Conservation (phyloP, 2,113 vertebrate species). For the Mustela nigripes region DNA sequence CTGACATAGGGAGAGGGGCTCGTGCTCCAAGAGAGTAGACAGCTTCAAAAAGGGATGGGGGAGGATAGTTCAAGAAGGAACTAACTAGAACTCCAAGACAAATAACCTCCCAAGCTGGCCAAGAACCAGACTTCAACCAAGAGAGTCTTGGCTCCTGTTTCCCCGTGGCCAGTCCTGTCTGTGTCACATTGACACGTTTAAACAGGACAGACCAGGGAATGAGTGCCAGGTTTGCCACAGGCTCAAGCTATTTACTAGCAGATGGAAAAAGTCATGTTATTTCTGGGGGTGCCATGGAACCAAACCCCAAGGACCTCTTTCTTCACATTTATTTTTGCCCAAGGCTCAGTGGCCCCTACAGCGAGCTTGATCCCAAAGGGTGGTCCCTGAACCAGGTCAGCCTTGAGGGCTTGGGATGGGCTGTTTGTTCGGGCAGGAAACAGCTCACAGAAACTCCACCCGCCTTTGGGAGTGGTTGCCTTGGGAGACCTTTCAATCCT, state of each 20-base stretch:
- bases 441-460: not conserved
- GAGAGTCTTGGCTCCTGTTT: not conserved
- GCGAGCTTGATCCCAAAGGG: not conserved
- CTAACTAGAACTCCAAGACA: not conserved
- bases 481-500: conserved; percentile 39
- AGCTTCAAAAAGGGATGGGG: not conserved
- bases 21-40: not conserved
- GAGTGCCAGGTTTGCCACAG: not conserved
- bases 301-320: not conserved
- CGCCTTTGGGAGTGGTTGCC: conserved; percentile 60
- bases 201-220: not conserved
- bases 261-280: conserved; percentile 7
- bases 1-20: not conserved
- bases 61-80: not conserved
- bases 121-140: not conserved
- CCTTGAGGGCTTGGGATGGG: conserved; percentile 6
- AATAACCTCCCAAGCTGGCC: not conserved
- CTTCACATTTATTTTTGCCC: conserved; percentile 42
- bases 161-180: not conserved
- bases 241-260: conserved; percentile 26
- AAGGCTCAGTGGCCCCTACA: not conserved
- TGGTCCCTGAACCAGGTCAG: not conserved
- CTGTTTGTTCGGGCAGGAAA: conserved; percentile 57
- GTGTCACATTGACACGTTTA: not conserved
- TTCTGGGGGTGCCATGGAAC: conserved; percentile 26